Evolutionary conservation across 2,113 vertebrate species (phyloP), one percentile per base, ranked within the genome.

Genomic region (Cephalopterus ornatus): DNA sequence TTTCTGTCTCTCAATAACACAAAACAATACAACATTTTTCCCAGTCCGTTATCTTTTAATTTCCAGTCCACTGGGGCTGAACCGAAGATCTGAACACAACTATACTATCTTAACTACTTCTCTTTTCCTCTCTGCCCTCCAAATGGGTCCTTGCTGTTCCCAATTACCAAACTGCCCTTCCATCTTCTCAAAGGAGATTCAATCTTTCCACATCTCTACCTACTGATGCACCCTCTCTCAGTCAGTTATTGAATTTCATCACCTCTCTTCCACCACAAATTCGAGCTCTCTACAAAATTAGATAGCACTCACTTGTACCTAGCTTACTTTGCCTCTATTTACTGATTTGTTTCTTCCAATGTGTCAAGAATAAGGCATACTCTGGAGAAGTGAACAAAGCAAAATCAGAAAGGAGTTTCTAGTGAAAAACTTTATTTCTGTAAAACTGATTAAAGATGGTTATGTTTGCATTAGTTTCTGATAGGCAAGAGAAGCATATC

Each of bases 91-190:
- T 86, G 33, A 92, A 90, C 92, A 93, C 30, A 56, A 17, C 94
- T 77, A 4, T 33, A 39, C 71, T 90, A 68, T 88, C 90, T 95
- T 86, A 94, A 94, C 68, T 76, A 27, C 39, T 77, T 74, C 62
- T 88, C 62, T 73, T 89, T 92, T 83, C 61, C 63, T 90, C 33
- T 74, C 50, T 96, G 83, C 61, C 47, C 39, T 95, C 79, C 84
- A 95, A 95, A 90, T 92, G 44, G 90, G 72, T 88, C 72, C 62
- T 96, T 1, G 1, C 63, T 88, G 52, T 88, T 94, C 88, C 88
- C 39, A 81, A 49, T 97, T 96, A 93, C 75, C 61, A 61, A 90
- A 56, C 65, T 81, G 68, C 68, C 73, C 44, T 94, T 96, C 92
- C 63, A 83, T 88, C 56, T 79, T 93, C 84, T 76, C 93, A 82